Evolutionary conservation across 1,140 invertebrate genomes (phyloP), one percentile per base, ranked within the genome.

Genomic region (Phymorhynchus buccinoides): DNA sequence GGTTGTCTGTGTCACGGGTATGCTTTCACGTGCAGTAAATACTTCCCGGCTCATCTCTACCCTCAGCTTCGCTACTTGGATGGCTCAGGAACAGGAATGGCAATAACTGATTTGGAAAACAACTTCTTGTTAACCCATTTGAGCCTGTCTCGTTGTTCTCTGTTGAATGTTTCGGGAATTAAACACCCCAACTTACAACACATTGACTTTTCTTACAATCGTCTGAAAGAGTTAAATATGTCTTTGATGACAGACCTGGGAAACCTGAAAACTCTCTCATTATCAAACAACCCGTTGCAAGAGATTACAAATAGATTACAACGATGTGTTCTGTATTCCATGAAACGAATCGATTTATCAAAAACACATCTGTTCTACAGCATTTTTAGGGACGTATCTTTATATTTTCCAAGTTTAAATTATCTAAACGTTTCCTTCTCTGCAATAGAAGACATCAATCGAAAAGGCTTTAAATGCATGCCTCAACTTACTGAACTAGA

Each of bases 1-100:
- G n/a, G n/a, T n/a, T n/a, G n/a, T n/a, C n/a, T n/a, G n/a, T n/a
- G n/a, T n/a, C n/a, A n/a, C n/a, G n/a, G n/a, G n/a, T n/a, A n/a
- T n/a, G 84, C 75, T 32, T 78, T 62, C 52, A 84, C 75, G 3
- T 85, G 84, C n/a, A 66, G 48, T 0, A 14, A 48, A 39, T 12
- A 12, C 1, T 37, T 77, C 18, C 44, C 27, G 18, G 56, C 79
- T 30, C 18, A 27, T 39, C 32, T 62, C 52, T 73, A 48, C 44
- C 44, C n/a, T 48, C 44, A 9, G 48, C 6, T 85, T 22, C 52
- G 79, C 7, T 85, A 80, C 35, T 78, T 85, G 16, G 3, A 48
- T n/a, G 30, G 52, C 4, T n/a, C 35, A 0, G n/a, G 52, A 0
- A 32, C 77, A 12, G 32, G 37, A 12, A 22, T 85, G 27, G 30